Evolutionary conservation across 2,888 invertebrate genomes (phyloP).

Genomic region (Cheilosia urbana): DNA sequence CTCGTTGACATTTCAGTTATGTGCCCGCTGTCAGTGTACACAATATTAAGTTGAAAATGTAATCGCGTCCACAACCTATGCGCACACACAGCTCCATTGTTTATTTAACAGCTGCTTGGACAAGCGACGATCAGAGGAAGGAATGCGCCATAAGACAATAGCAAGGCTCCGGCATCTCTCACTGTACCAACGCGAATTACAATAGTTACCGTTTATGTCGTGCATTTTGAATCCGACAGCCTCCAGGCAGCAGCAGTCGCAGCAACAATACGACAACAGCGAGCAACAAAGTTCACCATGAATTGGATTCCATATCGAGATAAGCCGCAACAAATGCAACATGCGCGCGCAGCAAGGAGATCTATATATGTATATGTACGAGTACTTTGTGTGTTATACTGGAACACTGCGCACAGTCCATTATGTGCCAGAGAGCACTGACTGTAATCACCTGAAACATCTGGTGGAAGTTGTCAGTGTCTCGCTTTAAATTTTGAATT

Average conservation of each 20-base stretch:
- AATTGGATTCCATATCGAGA: conserved; percentile 74
- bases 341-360: conserved; percentile 27
- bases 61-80: conserved; percentile 45
- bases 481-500: conserved; percentile 56
- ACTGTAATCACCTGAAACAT: conserved; percentile 66
- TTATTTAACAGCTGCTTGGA: conserved; percentile 68
- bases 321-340: conserved; percentile 57
- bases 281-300: conserved; percentile 64
- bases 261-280: conserved; percentile 23
- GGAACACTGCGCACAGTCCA: conserved; percentile 39
- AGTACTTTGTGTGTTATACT: conserved; percentile 68
- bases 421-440: conserved; percentile 38
- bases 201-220: conserved; percentile 75
- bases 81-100: conserved; percentile 67
- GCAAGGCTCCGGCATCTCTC: conserved; percentile 53
- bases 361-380: too few relatives aligned
- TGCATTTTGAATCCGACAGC: conserved; percentile 64
- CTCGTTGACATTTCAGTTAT: conserved; percentile 70
- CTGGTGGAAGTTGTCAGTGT: conserved; percentile 63
- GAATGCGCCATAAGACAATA: conserved; percentile 66
- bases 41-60: conserved; percentile 60
- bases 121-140: conserved; percentile 71
- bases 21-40: conserved; percentile 50
- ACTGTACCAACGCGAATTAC: conserved; percentile 66
- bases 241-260: conserved; percentile 26